Base-by-base conservation (phyloP, 2,888 invertebrate species). In the Drosophila multiciliata region DNA sequence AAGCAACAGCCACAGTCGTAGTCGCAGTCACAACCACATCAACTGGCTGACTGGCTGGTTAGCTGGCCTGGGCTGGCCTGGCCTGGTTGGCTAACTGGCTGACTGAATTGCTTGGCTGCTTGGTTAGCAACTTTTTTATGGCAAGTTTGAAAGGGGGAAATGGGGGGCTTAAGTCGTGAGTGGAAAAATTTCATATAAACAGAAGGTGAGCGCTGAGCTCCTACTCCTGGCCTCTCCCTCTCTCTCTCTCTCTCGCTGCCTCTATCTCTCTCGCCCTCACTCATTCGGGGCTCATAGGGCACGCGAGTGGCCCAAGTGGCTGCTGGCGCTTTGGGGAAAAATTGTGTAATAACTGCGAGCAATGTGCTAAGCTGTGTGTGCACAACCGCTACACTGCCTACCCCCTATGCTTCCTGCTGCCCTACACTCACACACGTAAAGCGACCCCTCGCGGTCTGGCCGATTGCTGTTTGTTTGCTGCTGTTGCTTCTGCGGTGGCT, bases 331-430 rank as follows among this genome's bases (percentile, higher is more conserved):
- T 86, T 83, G 88, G 85, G 88, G 68, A 78, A 84, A 85, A 85
- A 88, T 85, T 85, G 85, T 85, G 85, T 85, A 85, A 87, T 85
- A 85, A 85, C 85, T 85, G 86, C 85, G 78, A 83, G 88, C 88
- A 85, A 80, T 85, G 85, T 86, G 88, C 86, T 85, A 85, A 85
- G 85, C 85, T 87, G 83, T 87, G 67, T 78, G 63, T 71, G 60
- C 53, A 48, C 36, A 38, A 32, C 26, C 49, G 29, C 40, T 15
- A 20, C 17, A 32, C 49, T 11, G 17, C 1, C 26, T 8, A 12
- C 26, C n/a, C 48, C 15, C 23, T 26, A 1, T 33, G 9, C 52
- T 20, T n/a, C 20, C 49, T 40, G 15, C 45, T 72, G 20, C 61
- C 54, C n/a, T 48, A 40, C 40, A 40, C n/a, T n/a, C n/a, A 42